Conservation (phyloP, 2,888 invertebrate species). For the Colostygia pectinataria region DNA sequence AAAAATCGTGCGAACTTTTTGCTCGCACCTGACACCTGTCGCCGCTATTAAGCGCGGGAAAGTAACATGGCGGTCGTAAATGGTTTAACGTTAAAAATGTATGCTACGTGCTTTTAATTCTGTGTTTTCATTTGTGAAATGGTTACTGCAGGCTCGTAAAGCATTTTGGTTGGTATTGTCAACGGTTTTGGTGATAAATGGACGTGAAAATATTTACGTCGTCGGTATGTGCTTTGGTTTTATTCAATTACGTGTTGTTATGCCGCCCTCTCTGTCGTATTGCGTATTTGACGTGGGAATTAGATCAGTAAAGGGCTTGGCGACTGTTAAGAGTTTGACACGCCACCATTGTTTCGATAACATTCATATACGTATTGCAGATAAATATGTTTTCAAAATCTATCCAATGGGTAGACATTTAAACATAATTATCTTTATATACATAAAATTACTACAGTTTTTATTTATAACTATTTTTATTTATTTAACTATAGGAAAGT, state of each 20-base stretch:
- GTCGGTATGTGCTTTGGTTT: not conserved
- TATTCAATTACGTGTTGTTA: conserved; percentile 11
- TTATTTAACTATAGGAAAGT: no score
- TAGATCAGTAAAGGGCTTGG: not conserved
- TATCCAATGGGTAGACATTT: no score
- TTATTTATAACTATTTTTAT: no score
- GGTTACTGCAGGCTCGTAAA: conserved; percentile 39
- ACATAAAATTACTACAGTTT: no score
- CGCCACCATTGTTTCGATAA: no score
- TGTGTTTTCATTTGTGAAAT: conserved; percentile 44
- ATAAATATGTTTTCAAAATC: no score
- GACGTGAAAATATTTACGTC: conserved; percentile 11
- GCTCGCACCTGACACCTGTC: conserved; percentile 67
- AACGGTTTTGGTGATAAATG: conserved; percentile 17
- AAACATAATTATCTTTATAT: no score
- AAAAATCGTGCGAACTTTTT: conserved; percentile 16
- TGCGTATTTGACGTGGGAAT: conserved; percentile 3
- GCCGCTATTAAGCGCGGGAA: conserved; percentile 70
- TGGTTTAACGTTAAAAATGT: conserved; percentile 57
- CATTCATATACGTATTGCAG: no score
- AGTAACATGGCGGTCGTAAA: conserved; percentile 68
- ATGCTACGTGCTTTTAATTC: conserved; percentile 43
- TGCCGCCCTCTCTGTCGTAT: conserved; percentile 12
- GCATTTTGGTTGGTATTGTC: conserved; percentile 32
- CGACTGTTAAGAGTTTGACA: no score